Evolutionary conservation across 2,113 vertebrate genomes (phyloP).

Genomic region (Sinocyclocheilus rhinocerous): DNA sequence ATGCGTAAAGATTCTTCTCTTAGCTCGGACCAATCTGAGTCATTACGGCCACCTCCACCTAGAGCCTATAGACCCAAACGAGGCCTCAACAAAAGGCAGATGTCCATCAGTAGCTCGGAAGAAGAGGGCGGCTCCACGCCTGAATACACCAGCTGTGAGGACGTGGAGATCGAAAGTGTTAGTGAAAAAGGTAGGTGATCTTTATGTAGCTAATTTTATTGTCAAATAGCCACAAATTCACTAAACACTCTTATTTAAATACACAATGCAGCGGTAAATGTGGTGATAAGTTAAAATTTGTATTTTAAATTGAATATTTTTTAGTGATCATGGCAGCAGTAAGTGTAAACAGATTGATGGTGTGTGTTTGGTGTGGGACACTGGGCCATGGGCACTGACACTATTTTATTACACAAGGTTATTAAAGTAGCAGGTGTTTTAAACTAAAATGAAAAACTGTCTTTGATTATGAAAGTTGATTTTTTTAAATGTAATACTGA

Average conservation of each 20-base stretch:
- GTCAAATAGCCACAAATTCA: not conserved
- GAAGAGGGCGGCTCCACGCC: slow-evolving; percentile 98
- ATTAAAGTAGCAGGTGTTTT: not conserved
- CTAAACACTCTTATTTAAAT: not conserved
- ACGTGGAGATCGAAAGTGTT: slow-evolving; percentile 97
- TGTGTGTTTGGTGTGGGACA: not conserved
- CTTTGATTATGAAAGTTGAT: not conserved
- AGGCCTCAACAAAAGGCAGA: slow-evolving; percentile 92
- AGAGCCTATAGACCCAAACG: slow-evolving; percentile 90
- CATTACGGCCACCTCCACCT: slow-evolving; percentile 90
- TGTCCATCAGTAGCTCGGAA: slow-evolving; percentile 99
- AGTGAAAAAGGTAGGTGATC: slow-evolving; percentile 92
- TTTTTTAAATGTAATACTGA: not conserved
- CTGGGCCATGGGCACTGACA: not conserved
- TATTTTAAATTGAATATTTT: not conserved
- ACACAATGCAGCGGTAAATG: not conserved
- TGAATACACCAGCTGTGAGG: slow-evolving; percentile 99
- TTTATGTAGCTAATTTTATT: not conserved
- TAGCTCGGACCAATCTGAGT: slow-evolving; percentile 97
- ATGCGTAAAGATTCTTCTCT: slow-evolving; percentile 98
- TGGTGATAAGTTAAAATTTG: not conserved
- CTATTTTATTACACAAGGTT: not conserved
- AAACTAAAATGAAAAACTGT: not conserved
- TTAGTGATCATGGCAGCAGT: not conserved
- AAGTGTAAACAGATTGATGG: not conserved